Percentiles rank a stretch among this genome's conserved stretches.
phyloP scores from a whole-genome alignment of 2,888 invertebrate genomes.

The Zygaena filipendulae region DNA sequence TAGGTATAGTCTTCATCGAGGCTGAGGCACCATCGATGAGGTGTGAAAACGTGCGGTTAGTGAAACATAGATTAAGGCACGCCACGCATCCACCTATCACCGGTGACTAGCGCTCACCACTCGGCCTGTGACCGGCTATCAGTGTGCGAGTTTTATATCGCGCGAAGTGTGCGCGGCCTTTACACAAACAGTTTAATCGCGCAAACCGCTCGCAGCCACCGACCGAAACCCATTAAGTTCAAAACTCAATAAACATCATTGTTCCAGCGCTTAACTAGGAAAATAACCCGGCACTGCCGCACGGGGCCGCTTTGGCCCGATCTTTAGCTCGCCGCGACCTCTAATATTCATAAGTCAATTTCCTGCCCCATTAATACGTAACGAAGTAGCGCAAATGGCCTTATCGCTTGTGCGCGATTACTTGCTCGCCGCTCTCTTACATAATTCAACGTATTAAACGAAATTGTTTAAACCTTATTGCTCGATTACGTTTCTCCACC shows the following conservation, averaged over 20 bases:
- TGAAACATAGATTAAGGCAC: too few relatives aligned
- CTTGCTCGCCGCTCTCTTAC: slow-evolving; percentile 67
- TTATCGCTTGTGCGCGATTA: slow-evolving; percentile 70
- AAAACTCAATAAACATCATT: slow-evolving; percentile 63
- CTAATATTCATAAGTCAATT: slow-evolving; percentile 70
- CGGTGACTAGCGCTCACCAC: too few relatives aligned
- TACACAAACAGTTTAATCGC: slow-evolving; percentile 53
- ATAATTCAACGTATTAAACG: slow-evolving; percentile 71
- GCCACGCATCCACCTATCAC: too few relatives aligned
- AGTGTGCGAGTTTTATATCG: too few relatives aligned
- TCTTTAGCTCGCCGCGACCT: slow-evolving; percentile 55
- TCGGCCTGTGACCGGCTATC: too few relatives aligned
- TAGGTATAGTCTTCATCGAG: too few relatives aligned
- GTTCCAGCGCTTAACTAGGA: slow-evolving; percentile 61
- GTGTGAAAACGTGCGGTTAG: too few relatives aligned
- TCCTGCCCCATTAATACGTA: slow-evolving; percentile 69
- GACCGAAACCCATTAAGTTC: slow-evolving; percentile 54
- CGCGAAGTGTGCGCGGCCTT: slow-evolving; percentile 11
- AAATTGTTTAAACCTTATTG: slow-evolving; percentile 71
- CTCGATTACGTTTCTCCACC: slow-evolving; percentile 67
- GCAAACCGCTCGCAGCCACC: slow-evolving; percentile 40
- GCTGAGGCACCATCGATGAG: too few relatives aligned
- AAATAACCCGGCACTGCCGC: slow-evolving; percentile 47
- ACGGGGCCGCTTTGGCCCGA: slow-evolving; percentile 57
- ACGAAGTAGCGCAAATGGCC: slow-evolving; percentile 69